Base-by-base conservation (phyloP, 2,888 invertebrate species). In the Lasioglossum vierecki region DNA sequence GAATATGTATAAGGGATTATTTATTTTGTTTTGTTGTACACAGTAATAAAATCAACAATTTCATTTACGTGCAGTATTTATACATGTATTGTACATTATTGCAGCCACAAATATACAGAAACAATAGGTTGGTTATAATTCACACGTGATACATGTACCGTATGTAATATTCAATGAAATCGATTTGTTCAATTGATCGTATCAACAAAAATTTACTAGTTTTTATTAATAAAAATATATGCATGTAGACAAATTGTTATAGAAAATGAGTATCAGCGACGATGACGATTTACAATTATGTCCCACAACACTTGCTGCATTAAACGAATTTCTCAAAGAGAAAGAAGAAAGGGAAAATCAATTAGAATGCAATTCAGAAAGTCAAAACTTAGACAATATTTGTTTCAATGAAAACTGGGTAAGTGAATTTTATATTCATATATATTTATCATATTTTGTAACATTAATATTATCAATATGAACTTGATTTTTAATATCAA, bases 401-500 rank as follows among this genome's bases (percentile, higher is more conserved):
- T 92, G 95, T 75, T 96, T 98, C 94, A 97, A 97, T 88, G 98
- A 98, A 95, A 96, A 98, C 95, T 98, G 98, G 98, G 98, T 98
- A 95, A 92, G 92, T 92, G 11, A 72, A 18, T 18, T 60, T 60
- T 30, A 35, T 35, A 35, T 35, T 35, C 35, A 35, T 35, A n/a
- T 15, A 30, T 49, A 2, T 60, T 41, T 44, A 44, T 71, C 60
- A 66, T 66, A 70, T 68, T 73, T 82, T 84, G 8, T 73, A 46
- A 13, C 57, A 44, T 77, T 73, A 53, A 60, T 63, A 44, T 46
- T 11, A 13, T n/a, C 22, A 11, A 18, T 26, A 2, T 44, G 41
- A 63, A 30, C 44, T 72, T 18, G 8, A 72, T 53, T 63, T 57
- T 15, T 35, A 39, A 68, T 68, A 41, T 60, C 22, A 8, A 30